A percentile compares a stretch with the other conserved stretches of the same genome.
Conservation (phyloP, 2,113 vertebrate species). For the Gallinago paraguaiae region DNA sequence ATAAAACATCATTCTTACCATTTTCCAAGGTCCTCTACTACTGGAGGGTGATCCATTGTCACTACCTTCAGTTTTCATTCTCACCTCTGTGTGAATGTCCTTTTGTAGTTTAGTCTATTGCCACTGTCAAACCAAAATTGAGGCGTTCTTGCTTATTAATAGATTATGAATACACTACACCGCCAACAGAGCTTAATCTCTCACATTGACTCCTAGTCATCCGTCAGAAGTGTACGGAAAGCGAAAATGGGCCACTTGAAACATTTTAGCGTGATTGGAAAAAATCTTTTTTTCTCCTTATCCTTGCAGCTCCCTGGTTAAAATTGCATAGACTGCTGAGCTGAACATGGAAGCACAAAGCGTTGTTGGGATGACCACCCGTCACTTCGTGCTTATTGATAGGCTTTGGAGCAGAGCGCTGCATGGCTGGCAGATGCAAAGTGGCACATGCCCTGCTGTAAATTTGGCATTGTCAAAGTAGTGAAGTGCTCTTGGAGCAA, state of each 20-base stretch:
- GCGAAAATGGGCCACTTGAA: slow-evolving; percentile 60
- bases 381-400: neutral
- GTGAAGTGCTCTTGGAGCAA: neutral
- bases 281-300: neutral
- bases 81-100: neutral
- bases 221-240: slow-evolving; percentile 16
- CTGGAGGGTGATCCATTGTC: neutral
- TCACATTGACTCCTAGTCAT: neutral
- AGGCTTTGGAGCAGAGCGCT: neutral
- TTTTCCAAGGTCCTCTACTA: neutral
- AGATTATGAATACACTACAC: neutral
- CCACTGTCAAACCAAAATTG: slow-evolving; percentile 12
- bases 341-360: neutral
- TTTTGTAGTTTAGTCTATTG: neutral
- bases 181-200: slow-evolving; percentile 28
- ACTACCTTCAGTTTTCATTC: neutral
- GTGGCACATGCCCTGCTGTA: neutral
- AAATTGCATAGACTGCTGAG: slow-evolving; percentile 33
- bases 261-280: slow-evolving; percentile 39
- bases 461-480: slow-evolving; percentile 16
- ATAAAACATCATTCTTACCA: neutral
- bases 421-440: slow-evolving; percentile 19
- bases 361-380: neutral
- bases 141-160: slow-evolving; percentile 24
- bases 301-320: neutral